Base-by-base conservation (phyloP, 1,140 invertebrate genomes). In the Oppia nitens region DNA sequence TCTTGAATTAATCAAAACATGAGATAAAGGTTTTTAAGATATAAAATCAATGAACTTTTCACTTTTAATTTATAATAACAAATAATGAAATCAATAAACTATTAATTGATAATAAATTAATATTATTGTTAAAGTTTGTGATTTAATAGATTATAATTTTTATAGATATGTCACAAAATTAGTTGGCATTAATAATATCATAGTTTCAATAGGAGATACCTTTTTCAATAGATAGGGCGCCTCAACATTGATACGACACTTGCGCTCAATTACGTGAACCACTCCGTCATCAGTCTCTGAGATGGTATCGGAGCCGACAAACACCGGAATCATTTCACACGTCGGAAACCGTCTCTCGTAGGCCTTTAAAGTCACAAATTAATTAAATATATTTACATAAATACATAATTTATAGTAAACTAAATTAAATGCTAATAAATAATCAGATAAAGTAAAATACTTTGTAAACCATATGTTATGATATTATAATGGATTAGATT, bases 181-280 rank as follows among this genome's bases (percentile, higher is more conserved):
- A 52, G 47, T 50, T 47, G 1, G 11, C 17, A 56, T 53, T 47
- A 51, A 25, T 17, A 56, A 56, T 20, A 40, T 26, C 47, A 45
- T 29, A 24, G 40, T 26, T 47, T 47, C 26, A 21, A 32, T 24
- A 4, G 29, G 32, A 62, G 57, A 55, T 71, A 90, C 87, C 78
- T 95, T 96, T 74, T 94, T 95, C 50, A 97, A 78, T 28, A 97
- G 75, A 71, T 96, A 97, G 0, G 93, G 93, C 21, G 88, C 91
- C 61, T 97, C 93, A 0, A 96, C 86, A 66, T 89, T 87, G 23
- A 97, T 74, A 73, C 87, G 85, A 71, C 92, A 97, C 56, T 85
- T 78, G 57, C 93, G 74, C 65, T 91, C 87, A n/a, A 91, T 85
- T 53, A 83, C 78, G 67, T 85, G 77, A 63, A 83, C 75, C 2